phyloP scores from a whole-genome alignment of 2,797 vertebrate species.

The Periophthalmus magnuspinnatus region DNA sequence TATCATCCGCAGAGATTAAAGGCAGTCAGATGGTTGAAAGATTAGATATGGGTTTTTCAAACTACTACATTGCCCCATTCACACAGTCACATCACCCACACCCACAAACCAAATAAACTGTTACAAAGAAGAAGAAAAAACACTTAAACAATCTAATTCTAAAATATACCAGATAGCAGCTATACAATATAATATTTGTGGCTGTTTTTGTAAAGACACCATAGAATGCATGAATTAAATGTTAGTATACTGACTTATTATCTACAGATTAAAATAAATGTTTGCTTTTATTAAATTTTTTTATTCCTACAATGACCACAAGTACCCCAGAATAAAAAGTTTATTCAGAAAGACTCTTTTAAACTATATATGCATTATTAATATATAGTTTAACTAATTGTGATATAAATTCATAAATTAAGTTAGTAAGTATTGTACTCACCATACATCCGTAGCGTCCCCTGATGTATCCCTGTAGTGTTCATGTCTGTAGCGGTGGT shows the following conservation, averaged over 20 bases:
- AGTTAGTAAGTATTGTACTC: conserved; percentile 21
- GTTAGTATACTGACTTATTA: background rate
- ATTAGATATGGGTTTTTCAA: conserved; percentile 39
- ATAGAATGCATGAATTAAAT: background rate
- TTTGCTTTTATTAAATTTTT: background rate
- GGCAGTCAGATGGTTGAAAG: conserved; percentile 58
- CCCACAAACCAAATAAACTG: conserved; percentile 5
- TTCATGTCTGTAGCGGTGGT: conserved; percentile 48
- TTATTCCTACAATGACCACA: background rate
- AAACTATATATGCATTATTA: conserved; percentile 1
- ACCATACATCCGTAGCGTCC: conserved; percentile 65
- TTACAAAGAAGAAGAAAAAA: background rate
- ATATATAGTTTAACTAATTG: background rate
- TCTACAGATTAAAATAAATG: background rate
- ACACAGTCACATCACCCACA: conserved; percentile 38
- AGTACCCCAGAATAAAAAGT: background rate
- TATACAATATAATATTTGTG: background rate
- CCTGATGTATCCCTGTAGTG: conserved; percentile 53
- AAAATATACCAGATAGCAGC: background rate
- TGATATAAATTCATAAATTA: background rate
- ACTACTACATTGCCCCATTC: conserved; percentile 21
- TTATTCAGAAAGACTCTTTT: background rate
- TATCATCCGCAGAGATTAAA: conserved; percentile 63
- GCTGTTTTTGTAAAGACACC: background rate
- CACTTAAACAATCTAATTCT: conserved; percentile 12